A percentile compares a stretch with the other conserved stretches of the same genome.
phyloP scores from a whole-genome alignment of 1,140 invertebrate species.

The Wiebesia pumilae region DNA sequence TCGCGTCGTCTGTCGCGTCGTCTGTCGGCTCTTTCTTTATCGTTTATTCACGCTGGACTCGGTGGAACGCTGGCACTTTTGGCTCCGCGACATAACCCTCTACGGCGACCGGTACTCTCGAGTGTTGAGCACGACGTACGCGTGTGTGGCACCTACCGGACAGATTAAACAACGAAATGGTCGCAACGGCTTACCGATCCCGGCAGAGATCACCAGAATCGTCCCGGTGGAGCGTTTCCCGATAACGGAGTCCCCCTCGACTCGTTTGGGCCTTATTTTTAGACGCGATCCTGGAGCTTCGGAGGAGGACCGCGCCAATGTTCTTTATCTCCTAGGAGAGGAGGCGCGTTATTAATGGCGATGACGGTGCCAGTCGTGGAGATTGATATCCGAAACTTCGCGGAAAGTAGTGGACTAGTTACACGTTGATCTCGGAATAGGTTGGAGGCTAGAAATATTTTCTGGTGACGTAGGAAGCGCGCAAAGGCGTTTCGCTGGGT shows the following conservation, averaged over 20 bases:
- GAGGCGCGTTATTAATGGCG: too few species aligned
- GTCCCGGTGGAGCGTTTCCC: background rate
- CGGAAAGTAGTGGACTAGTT: background rate
- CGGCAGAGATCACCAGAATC: background rate
- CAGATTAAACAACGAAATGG: constrained; percentile 8
- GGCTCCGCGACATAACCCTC: background rate
- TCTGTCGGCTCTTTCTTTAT: background rate
- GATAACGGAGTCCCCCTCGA: background rate
- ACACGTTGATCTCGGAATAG: background rate
- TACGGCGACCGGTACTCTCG: background rate
- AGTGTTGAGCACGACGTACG: background rate
- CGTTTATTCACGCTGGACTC: background rate
- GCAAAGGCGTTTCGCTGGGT: too few species aligned
- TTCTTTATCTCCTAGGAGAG: background rate
- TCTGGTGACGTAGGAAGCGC: too few species aligned
- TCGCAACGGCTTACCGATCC: background rate
- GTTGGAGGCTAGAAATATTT: background rate
- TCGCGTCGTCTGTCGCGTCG: too few species aligned
- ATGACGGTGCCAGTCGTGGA: too few species aligned
- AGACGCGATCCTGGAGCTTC: background rate
- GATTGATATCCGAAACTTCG: background rate
- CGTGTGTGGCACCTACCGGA: background rate
- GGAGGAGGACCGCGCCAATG: background rate
- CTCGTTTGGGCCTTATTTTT: background rate
- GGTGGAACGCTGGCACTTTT: background rate